Evolutionary conservation across 2,113 vertebrate species (phyloP), one percentile per base, ranked within the genome.

Genomic region (Oreotragus oreotragus): DNA sequence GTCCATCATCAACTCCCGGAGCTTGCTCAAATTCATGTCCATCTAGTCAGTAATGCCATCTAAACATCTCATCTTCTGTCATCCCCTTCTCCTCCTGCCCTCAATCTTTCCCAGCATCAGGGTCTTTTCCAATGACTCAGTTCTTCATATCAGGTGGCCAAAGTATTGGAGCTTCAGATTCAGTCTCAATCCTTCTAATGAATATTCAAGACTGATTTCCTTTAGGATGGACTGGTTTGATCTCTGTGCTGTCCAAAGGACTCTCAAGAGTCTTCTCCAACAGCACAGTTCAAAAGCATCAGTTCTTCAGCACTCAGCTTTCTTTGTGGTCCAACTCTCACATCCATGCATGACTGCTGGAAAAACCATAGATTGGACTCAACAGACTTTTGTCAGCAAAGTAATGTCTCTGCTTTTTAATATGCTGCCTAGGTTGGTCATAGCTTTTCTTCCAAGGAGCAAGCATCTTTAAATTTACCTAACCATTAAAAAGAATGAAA

Each of bases 1-100:
- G 66, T 12, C n/a, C n/a, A 6, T 39, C n/a, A 23, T 36, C 66
- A 70, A 70, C 19, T 39, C n/a, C n/a, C 0, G 0, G 10, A 70
- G n/a, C n/a, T 39, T 70, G 66, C 66, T 39, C 66, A 70, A 70
- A 70, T n/a, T 70, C n/a, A 36, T 70, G 66, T 70, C 66, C 66
- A 70, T 70, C n/a, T 70, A 36, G n/a, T 70, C 66, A 70, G 66
- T 70, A n/a, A 70, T 39, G n/a, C n/a, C 19, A 70, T 70, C 66
- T 19, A 70, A 70, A 2, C 19, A 6, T 70, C n/a, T 36, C 19
- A 70, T 70, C n/a, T 3, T 70, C 66, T 70, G 10, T 39, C 66
- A 36, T 39, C 5, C 9, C 66, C 66, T 70, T 70, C 19, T 36
- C n/a, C 19, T 70, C 9, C 19, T 70, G 66, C 19, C n/a, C 5